Evolutionary conservation across 1,140 invertebrate species (phyloP).

Genomic region (Maconellicoccus hirsutus): DNA sequence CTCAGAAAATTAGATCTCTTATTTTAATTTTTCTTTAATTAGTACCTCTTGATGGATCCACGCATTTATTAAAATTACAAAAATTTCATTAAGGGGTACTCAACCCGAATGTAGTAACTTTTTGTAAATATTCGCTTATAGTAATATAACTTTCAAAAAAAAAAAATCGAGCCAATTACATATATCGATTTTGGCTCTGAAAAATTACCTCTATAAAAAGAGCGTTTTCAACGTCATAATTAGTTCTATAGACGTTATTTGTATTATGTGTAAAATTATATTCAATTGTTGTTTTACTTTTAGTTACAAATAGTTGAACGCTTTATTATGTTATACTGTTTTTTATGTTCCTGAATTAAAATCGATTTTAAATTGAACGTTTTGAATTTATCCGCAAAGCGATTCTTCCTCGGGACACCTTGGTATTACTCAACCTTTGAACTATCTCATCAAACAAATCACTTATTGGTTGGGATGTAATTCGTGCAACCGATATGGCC

Average conservation of each 20-base stretch:
- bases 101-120: not conserved
- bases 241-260: not conserved
- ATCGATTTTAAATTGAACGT: not conserved
- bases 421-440: not conserved
- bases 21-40: not conserved
- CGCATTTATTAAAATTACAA: not conserved
- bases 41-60: not conserved
- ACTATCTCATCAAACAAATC: not conserved
- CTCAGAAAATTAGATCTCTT: slow-evolving; percentile 9
- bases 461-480: not conserved
- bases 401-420: not conserved
- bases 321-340: not conserved
- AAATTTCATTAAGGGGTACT: not conserved
- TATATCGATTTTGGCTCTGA: not conserved
- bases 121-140: not conserved
- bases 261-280: not conserved
- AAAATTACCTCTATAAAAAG: not conserved
- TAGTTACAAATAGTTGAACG: not conserved
- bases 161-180: not conserved
- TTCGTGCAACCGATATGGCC: not conserved
- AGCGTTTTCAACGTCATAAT: not conserved
- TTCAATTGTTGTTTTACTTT: not conserved
- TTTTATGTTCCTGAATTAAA: not conserved
- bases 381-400: too few relatives aligned
- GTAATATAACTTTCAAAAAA: not conserved